phyloP scores from a whole-genome alignment of 1,140 invertebrate species.

The Scaptomyza montana region DNA sequence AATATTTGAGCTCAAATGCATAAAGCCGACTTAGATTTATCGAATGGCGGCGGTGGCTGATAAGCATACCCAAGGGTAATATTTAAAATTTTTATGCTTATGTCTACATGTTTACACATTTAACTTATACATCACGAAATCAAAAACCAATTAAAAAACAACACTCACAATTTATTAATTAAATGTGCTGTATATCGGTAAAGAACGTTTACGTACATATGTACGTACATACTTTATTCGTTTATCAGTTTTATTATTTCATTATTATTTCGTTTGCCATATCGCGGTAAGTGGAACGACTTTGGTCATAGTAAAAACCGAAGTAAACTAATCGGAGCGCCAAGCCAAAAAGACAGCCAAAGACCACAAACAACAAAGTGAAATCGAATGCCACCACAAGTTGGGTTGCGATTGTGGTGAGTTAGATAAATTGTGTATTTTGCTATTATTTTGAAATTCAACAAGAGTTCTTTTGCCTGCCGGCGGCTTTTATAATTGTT shows the following conservation, averaged over 20 bases:
- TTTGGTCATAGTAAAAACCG: constrained; percentile 24
- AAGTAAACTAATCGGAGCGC: constrained; percentile 25
- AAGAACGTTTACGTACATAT: neutral
- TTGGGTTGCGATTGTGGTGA: constrained; percentile 24
- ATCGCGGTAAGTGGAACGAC: constrained; percentile 20
- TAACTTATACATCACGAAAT: constrained; percentile 18
- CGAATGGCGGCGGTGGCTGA: constrained; percentile 26
- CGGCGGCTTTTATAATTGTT: neutral
- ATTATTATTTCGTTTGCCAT: constrained; percentile 16
- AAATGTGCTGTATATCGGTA: constrained; percentile 5
- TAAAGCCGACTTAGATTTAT: constrained; percentile 45
- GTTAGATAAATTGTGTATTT: constrained; percentile 30
- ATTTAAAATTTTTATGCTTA: constrained; percentile 13
- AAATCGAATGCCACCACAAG: constrained; percentile 40
- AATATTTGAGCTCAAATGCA: constrained; percentile 30
- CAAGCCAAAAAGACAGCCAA: constrained; percentile 19
- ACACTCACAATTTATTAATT: constrained; percentile 14
- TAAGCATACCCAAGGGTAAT: constrained; percentile 19
- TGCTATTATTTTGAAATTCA: constrained; percentile 51
- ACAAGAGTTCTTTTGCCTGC: constrained; percentile 23
- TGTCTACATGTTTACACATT: neutral
- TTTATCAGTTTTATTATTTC: constrained; percentile 17
- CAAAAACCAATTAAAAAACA: constrained; percentile 10
- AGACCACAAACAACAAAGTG: constrained; percentile 23
- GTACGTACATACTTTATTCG: neutral